Percentiles rank a stretch among this genome's conserved stretches.
Conservation (phyloP, 2,797 vertebrate species). For the Peromyscus aztecus region DNA sequence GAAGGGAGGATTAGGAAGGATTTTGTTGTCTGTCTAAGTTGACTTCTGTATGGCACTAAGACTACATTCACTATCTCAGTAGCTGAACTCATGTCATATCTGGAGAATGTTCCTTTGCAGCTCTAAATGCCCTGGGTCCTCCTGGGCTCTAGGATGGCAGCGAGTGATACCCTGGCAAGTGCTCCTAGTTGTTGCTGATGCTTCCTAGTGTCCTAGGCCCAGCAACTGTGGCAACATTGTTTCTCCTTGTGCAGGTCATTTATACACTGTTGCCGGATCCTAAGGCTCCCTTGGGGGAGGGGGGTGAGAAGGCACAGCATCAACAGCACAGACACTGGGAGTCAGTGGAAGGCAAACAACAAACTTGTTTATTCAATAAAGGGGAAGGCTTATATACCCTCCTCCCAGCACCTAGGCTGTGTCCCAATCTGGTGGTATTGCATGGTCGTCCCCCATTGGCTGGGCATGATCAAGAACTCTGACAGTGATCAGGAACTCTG, state of each 20-base stretch:
- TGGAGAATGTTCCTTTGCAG: not conserved
- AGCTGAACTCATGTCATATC: not conserved
- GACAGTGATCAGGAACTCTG: no score
- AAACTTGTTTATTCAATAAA: no score
- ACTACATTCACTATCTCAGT: slow-evolving; percentile 21
- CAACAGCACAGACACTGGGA: no score
- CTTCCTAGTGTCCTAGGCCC: not conserved
- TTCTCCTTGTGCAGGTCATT: not conserved
- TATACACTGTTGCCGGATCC: no score
- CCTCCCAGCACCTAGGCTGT: no score
- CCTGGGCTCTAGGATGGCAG: not conserved
- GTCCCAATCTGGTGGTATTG: no score
- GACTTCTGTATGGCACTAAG: not conserved
- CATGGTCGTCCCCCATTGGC: no score
- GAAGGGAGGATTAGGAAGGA: slow-evolving; percentile 7
- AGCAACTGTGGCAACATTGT: not conserved
- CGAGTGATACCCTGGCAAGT: not conserved
- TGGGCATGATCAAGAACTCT: no score
- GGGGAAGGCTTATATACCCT: no score
- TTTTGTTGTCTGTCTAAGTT: not conserved
- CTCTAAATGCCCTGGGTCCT: not conserved
- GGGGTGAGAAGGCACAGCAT: no score
- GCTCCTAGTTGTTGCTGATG: not conserved
- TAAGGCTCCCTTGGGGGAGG: no score
- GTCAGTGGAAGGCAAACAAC: no score